Evolutionary conservation across 2,888 invertebrate genomes (phyloP), one percentile per base, ranked within the genome.

Genomic region (Luperina testacea): DNA sequence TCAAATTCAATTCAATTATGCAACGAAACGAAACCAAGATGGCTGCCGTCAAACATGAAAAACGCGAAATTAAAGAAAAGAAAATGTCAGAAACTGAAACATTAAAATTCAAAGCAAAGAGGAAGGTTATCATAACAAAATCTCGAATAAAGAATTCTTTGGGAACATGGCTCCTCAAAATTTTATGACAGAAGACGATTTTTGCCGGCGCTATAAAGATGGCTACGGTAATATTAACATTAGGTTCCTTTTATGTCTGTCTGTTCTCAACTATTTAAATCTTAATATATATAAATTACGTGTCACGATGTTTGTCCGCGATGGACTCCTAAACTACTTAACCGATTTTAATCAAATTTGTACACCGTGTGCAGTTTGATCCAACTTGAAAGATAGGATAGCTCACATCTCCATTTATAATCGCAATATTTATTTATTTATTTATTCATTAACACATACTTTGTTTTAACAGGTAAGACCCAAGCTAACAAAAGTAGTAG

Each of bases 91-190:
- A 73, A 81, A 78, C 82, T 81, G 75, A 72, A 80, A 80, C 86
- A 86, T 88, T 84, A 83, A 80, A 82, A 89, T 89, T 89, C 88
- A 85, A 85, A 91, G 88, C 90, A 83, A 90, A 90, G 85, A 85
- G 77, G 81, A 85, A 86, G 83, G 85, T 88, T 87, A 84, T 85
- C 80, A 64, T 73, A 87, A 83, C 84, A 79, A 87, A 80, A 87
- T 90, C 87, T 65, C 72, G 80, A 83, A 84, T 84, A 84, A 85
- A 82, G 85, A 88, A 86, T 88, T 86, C 78, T 75, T 87, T 77
- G n/a, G 68, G 24, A 87, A 78, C 63, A 67, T 72, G 64, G 87
- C 71, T 83, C 88, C 85, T 90, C 88, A 90, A 90, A 89, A 90
- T 88, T 85, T 87, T 89, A 88, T 90, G 87, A 85, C 86, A 79